phyloP scores from a whole-genome alignment of 2,797 vertebrate genomes.

The Rhynchonycteris naso region DNA sequence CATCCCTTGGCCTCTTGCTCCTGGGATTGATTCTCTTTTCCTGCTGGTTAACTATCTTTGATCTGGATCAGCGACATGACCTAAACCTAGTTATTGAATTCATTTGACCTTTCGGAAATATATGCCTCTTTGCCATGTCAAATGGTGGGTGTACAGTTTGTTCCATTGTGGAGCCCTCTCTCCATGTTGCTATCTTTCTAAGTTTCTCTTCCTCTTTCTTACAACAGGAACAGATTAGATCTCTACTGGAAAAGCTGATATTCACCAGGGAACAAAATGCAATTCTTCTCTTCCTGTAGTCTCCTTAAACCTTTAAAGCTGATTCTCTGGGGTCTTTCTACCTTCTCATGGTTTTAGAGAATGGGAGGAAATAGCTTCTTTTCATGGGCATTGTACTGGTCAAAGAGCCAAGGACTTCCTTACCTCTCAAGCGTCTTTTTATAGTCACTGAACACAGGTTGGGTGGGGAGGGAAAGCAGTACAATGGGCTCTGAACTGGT shows the following conservation, averaged over 20 bases:
- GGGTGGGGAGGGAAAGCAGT: background rate
- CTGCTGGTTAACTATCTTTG: background rate
- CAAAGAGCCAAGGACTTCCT: background rate
- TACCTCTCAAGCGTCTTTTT: background rate
- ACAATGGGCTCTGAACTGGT: background rate
- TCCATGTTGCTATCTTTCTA: background rate
- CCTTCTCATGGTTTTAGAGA: background rate
- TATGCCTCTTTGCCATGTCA: background rate
- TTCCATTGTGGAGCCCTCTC: background rate
- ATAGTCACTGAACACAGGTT: background rate
- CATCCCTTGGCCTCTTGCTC: background rate
- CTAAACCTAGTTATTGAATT: background rate
- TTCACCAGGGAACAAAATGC: background rate
- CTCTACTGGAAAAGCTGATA: background rate
- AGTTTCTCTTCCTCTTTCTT: background rate
- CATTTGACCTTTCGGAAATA: background rate
- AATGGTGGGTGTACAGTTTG: background rate
- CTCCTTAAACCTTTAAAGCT: background rate
- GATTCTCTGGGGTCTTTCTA: background rate
- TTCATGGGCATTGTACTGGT: background rate
- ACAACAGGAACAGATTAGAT: background rate
- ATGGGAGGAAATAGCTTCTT: background rate
- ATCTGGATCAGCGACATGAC: background rate
- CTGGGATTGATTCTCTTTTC: background rate
- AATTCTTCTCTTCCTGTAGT: background rate